These are phyloP conservation scores for Acronicta leporina DNA, from an alignment of 2,888 invertebrate species.

Conservation along the genomic window DNA sequence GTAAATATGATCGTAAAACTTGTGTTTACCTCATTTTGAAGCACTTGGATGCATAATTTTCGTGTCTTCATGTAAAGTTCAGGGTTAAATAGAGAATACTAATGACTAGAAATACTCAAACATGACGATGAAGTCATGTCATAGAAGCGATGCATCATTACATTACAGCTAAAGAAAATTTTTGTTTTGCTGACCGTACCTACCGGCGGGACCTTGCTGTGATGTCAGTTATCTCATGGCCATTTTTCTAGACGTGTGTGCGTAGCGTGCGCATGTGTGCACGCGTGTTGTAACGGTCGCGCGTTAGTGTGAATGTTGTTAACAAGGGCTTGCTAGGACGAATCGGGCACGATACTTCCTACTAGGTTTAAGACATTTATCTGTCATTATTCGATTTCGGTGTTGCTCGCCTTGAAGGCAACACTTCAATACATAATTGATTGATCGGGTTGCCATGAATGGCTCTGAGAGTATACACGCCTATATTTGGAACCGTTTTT, in stretches of 20 bases:
- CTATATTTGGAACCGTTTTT: slow-evolving; percentile 52
- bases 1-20: slow-evolving; percentile 27
- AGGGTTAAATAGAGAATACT: slow-evolving; percentile 37
- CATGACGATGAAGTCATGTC: slow-evolving; percentile 26
- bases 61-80: slow-evolving; percentile 41
- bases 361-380: slow-evolving; percentile 77
- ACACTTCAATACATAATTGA: slow-evolving; percentile 59
- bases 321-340: slow-evolving; percentile 82
- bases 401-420: slow-evolving; percentile 75
- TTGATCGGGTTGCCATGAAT: slow-evolving; percentile 52
- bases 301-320: slow-evolving; percentile 56
- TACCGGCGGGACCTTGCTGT: slow-evolving; percentile 80
- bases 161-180: slow-evolving; percentile 25
- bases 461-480: slow-evolving; percentile 30
- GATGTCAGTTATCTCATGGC: slow-evolving; percentile 87
- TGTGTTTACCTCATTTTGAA: slow-evolving; percentile 32
- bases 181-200: slow-evolving; percentile 72
- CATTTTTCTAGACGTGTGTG: slow-evolving; percentile 65
- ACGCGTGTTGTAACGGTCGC: slow-evolving; percentile 47
- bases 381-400: slow-evolving; percentile 74
- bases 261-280: slow-evolving; percentile 39
- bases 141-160: slow-evolving; percentile 15
- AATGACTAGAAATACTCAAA: too few species aligned
- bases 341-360: slow-evolving; percentile 84
- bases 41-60: slow-evolving; percentile 31